These are phyloP conservation scores for Prionailurus viverrinus DNA, from an alignment of 2,113 vertebrate genomes.

Conservation along the genomic window DNA sequence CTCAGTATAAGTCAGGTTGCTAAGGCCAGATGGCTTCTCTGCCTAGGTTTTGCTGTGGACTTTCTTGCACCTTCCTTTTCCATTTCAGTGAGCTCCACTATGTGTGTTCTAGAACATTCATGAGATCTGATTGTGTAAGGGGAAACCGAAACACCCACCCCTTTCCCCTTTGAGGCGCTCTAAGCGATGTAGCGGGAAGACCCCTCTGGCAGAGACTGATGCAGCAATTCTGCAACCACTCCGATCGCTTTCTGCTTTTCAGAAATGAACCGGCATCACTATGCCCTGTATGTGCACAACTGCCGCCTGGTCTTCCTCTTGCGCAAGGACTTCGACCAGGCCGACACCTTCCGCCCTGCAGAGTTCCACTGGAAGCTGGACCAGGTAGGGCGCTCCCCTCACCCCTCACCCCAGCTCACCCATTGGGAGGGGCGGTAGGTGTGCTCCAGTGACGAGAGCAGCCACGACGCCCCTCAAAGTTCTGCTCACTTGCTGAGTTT, in stretches of 20 bases:
- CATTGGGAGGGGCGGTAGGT: rapidly evolving
- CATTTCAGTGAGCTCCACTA: neutral
- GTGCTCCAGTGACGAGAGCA: too few relatives aligned
- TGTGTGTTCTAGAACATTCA: neutral
- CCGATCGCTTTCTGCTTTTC: slow-evolving; percentile 28
- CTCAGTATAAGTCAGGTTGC: neutral
- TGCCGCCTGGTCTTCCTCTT: slow-evolving; percentile 97
- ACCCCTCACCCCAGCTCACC: rapidly evolving
- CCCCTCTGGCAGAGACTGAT: neutral
- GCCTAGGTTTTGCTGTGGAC: neutral
- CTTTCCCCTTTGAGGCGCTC: neutral
- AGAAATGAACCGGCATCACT: slow-evolving; percentile 99
- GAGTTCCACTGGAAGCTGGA: slow-evolving; percentile 99
- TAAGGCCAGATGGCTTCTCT: neutral
- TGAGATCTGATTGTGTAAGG: neutral
- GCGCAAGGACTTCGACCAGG: slow-evolving; percentile 95
- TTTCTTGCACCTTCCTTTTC: neutral
- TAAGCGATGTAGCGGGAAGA: rapidly evolving
- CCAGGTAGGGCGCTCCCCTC: slow-evolving; percentile 89
- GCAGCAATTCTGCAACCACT: neutral
- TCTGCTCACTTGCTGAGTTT: neutral
- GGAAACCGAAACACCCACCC: neutral
- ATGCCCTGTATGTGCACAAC: slow-evolving; percentile 97
- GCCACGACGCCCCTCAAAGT: neutral
- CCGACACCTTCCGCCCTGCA: slow-evolving; percentile 96